Evolutionary conservation across 2,113 vertebrate genomes (phyloP).

Genomic region (Eurystomus gularis): DNA sequence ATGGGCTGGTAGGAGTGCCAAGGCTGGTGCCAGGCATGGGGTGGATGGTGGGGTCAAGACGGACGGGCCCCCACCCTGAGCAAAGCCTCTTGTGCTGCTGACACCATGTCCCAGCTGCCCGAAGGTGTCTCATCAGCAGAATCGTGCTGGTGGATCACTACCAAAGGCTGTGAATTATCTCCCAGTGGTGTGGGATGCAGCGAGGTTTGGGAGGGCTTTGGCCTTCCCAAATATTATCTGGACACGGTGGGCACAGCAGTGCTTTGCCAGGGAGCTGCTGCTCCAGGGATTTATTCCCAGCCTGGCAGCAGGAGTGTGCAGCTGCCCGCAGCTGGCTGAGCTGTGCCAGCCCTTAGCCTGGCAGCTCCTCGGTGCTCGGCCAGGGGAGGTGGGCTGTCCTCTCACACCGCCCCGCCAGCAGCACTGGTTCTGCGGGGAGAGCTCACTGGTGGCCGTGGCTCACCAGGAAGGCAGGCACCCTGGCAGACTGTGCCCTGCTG

Average conservation of each 20-base stretch:
- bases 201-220: not conserved
- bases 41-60: not conserved
- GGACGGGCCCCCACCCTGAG: accelerated
- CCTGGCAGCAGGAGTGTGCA: not conserved
- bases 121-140: not conserved
- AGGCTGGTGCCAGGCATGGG: not conserved
- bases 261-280: not conserved
- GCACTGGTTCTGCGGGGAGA: not conserved
- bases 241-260: accelerated
- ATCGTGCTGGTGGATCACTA: not conserved
- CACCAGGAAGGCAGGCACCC: accelerated
- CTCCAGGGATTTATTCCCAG: not conserved
- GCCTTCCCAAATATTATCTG: not conserved
- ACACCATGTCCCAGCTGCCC: not conserved
- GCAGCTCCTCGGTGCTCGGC: not conserved
- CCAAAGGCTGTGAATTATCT: not conserved
- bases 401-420: not conserved
- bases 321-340: not conserved
- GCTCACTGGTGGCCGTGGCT: not conserved
- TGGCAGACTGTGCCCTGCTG: not conserved
- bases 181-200: not conserved
- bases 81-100: not conserved
- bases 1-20: not conserved
- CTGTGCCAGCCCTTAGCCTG: not conserved
- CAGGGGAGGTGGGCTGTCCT: not conserved